A percentile compares a stretch with the other conserved stretches of the same genome.
Conservation (phyloP, 2,797 vertebrate species). For the Gallinago solitaria region DNA sequence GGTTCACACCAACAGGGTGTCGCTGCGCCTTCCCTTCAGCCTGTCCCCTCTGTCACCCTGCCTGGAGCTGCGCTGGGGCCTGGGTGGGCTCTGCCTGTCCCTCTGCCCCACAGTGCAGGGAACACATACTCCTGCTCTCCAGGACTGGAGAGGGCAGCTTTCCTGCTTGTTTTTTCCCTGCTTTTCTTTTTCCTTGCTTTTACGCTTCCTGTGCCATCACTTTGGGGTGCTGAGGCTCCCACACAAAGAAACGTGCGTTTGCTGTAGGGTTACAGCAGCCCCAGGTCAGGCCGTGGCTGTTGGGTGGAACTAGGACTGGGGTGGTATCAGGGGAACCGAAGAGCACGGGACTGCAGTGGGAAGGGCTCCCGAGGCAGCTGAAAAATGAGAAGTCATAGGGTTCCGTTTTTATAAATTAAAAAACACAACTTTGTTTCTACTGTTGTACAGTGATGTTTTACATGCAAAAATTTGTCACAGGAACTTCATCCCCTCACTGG, state of each 20-base stretch:
- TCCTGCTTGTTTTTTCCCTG: background rate
- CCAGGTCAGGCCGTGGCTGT: background rate
- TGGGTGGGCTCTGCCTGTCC: rapidly evolving
- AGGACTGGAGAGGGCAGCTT: rapidly evolving
- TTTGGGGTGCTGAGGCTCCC: rapidly evolving
- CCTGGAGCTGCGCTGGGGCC: background rate
- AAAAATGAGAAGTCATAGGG: background rate
- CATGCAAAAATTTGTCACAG: background rate
- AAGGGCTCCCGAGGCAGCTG: background rate
- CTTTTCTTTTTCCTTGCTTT: background rate
- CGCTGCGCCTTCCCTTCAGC: background rate
- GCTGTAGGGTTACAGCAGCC: too few relatives aligned
- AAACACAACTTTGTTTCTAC: background rate
- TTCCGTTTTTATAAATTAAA: background rate
- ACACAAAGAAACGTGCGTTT: rapidly evolving
- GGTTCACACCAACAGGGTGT: background rate
- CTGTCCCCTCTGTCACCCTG: background rate
- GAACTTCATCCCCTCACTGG: background rate
- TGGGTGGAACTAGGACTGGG: background rate
- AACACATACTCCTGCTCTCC: rapidly evolving
- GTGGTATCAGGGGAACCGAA: background rate
- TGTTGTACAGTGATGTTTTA: background rate
- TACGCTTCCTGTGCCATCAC: background rate
- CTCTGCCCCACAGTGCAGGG: background rate
- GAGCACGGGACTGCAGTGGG: rapidly evolving